phyloP scores from a whole-genome alignment of 2,113 vertebrate genomes.

The Paedocypris sp. region DNA sequence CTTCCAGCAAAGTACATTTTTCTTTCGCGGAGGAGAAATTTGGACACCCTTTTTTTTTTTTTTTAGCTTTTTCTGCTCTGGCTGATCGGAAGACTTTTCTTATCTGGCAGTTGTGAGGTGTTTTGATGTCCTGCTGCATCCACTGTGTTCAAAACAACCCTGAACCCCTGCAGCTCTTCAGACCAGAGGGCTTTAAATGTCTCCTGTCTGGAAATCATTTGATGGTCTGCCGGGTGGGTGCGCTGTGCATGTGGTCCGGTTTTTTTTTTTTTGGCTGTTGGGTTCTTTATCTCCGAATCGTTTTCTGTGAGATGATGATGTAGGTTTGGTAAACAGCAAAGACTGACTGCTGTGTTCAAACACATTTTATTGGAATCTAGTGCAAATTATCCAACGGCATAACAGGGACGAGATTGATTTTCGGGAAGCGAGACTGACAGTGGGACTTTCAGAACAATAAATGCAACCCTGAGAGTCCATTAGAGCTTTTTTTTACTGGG shows the following conservation, averaged over 20 bases:
- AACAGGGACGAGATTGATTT: not conserved
- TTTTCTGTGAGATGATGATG: constrained; percentile 12
- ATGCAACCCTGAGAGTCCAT: not conserved
- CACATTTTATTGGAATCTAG: constrained; percentile 34
- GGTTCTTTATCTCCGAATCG: constrained; percentile 16
- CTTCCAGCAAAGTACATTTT: not conserved
- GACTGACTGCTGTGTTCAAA: constrained; percentile 26
- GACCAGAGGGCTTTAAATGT: not conserved
- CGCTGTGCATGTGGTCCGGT: constrained; percentile 8
- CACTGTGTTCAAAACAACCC: not conserved
- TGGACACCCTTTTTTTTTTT: not conserved
- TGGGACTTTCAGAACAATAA: constrained; percentile 4
- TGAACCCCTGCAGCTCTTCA: not conserved
- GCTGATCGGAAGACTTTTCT: not conserved
- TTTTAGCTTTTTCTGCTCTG: not conserved
- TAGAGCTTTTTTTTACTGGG: not conserved
- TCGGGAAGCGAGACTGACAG: constrained; percentile 11
- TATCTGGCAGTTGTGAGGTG: not conserved
- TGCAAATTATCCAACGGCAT: constrained; percentile 26
- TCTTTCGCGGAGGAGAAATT: not conserved
- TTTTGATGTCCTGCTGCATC: not conserved
- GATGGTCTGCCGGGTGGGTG: not conserved
- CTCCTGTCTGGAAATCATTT: not conserved
- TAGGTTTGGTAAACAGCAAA: constrained; percentile 26
- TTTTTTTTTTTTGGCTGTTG: constrained; percentile 4